Evolutionary conservation across 1,140 invertebrate species (phyloP).

Genomic region (Platorchestia sp.): DNA sequence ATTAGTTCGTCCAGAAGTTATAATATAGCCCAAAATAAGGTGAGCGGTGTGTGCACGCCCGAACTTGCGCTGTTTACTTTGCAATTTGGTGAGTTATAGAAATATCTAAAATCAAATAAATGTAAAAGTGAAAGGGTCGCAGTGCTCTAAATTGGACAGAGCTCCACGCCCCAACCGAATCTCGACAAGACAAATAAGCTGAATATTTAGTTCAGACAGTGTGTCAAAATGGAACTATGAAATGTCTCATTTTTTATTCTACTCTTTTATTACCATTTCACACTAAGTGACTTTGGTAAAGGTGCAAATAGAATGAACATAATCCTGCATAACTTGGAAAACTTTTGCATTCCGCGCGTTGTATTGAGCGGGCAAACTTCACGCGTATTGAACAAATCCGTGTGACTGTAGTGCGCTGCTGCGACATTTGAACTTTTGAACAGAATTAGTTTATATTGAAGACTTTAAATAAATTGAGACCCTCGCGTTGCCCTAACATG

Average conservation of each 20-base stretch:
- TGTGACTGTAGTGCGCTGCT: neutral
- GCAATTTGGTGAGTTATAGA: neutral
- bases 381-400: neutral
- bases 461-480: neutral
- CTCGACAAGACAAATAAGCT: neutral
- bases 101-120: no score
- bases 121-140: no score
- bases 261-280: neutral
- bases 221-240: neutral
- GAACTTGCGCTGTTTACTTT: neutral
- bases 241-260: neutral
- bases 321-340: neutral
- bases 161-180: neutral
- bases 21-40: neutral
- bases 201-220: neutral
- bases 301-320: neutral
- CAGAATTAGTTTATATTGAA: neutral
- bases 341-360: neutral
- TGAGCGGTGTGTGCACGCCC: neutral
- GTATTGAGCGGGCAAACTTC: neutral
- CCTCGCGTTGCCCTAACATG: neutral
- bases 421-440: neutral
- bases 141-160: neutral
- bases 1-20: neutral
- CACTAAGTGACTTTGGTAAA: neutral